Evolutionary conservation across 2,113 vertebrate species (phyloP).

Genomic region (Capreolus pygargus): DNA sequence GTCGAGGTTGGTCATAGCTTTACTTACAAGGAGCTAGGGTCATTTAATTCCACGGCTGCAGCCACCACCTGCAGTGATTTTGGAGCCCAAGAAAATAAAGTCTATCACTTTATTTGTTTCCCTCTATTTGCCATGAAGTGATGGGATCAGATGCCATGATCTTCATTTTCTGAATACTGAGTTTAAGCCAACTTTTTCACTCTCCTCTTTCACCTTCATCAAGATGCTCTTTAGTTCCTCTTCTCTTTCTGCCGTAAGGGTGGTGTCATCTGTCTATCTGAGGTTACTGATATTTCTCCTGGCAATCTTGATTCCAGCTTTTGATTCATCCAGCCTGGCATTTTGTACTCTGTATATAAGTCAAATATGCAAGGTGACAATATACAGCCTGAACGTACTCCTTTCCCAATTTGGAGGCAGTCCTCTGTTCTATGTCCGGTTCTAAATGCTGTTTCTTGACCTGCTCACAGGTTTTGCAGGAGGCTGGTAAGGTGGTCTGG

Average conservation of each 20-base stretch:
- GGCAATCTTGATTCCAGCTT: neutral
- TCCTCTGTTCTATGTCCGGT: neutral
- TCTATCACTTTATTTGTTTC: neutral
- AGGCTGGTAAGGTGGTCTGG: neutral
- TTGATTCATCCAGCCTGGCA: neutral
- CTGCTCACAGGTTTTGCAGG: neutral
- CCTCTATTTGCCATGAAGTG: neutral
- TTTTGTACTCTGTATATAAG: neutral
- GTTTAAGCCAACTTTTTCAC: neutral
- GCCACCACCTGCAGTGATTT: neutral
- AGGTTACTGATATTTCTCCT: neutral
- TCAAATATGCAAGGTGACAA: neutral
- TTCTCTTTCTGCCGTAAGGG: neutral
- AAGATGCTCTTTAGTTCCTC: neutral
- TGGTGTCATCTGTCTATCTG: neutral
- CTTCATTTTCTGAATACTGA: neutral
- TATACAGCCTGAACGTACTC: neutral
- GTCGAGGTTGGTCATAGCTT: neutral
- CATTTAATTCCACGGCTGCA: neutral
- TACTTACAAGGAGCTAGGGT: neutral
- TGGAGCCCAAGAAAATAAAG: neutral
- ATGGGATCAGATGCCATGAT: neutral
- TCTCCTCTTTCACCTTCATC: neutral
- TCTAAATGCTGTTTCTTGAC: neutral
- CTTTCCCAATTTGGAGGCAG: neutral